These are phyloP conservation scores for Kryptolebias ocellatus DNA, from an alignment of 2,797 vertebrate genomes.

Conservation along the genomic window DNA sequence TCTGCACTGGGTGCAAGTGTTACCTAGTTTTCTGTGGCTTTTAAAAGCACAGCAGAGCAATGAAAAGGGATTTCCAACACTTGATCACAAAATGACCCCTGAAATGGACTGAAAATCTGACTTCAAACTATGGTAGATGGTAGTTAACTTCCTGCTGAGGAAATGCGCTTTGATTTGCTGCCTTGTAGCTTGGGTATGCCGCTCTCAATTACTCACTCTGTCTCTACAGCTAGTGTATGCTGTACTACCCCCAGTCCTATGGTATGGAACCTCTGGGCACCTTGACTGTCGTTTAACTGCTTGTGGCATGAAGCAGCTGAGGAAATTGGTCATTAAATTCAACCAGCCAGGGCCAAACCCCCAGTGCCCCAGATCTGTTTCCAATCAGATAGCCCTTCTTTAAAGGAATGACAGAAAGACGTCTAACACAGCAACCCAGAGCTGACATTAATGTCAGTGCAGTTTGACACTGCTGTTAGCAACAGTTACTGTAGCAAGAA, in stretches of 20 bases:
- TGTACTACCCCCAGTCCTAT: conserved; percentile 51
- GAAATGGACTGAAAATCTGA: conserved; percentile 50
- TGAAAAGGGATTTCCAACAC: conserved; percentile 27
- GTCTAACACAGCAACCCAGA: conserved; percentile 57
- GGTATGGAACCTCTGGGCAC: conserved; percentile 82
- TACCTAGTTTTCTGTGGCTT: conserved; percentile 1
- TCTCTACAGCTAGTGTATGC: conserved; percentile 60
- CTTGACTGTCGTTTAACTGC: conserved; percentile 86
- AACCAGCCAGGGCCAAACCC: conserved; percentile 80
- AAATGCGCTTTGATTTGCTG: conserved; percentile 73
- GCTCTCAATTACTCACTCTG: conserved; percentile 70
- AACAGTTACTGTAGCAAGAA: conserved; percentile 58
- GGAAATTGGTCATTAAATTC: conserved; percentile 89
- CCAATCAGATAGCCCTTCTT: conserved; percentile 86
- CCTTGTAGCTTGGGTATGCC: conserved; percentile 59
- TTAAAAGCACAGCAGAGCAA: background rate
- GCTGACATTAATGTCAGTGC: conserved; percentile 65
- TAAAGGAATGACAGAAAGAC: conserved; percentile 67
- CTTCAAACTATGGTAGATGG: conserved; percentile 49
- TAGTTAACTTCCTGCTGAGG: conserved; percentile 70
- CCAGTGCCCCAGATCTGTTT: conserved; percentile 84
- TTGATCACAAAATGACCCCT: conserved; percentile 33
- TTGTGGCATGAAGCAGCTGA: conserved; percentile 83
- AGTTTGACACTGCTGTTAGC: conserved; percentile 55
- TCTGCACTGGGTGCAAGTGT: conserved; percentile 13